These are phyloP conservation scores for Margarornis squamiger DNA, from an alignment of 2,797 vertebrate species.

Conservation along the genomic window DNA sequence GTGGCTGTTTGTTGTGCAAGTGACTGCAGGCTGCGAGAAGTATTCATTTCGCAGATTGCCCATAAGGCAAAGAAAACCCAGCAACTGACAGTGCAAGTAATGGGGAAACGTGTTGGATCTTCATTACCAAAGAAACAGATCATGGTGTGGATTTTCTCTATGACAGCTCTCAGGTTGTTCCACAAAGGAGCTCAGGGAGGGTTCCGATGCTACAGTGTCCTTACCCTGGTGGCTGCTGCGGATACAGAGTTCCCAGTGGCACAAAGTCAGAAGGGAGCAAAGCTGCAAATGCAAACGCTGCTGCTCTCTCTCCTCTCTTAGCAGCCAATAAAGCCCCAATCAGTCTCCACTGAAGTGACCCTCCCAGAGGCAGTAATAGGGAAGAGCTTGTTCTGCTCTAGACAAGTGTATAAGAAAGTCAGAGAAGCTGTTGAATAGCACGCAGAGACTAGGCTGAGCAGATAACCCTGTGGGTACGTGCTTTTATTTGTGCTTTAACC, in stretches of 20 bases:
- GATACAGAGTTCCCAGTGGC: background rate
- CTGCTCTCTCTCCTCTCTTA: background rate
- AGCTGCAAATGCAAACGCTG: background rate
- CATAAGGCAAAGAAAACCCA: background rate
- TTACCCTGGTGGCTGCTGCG: background rate
- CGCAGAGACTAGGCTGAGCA: background rate
- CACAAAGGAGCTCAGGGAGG: background rate
- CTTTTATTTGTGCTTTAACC: background rate
- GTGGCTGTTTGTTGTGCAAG: slow-evolving; percentile 56
- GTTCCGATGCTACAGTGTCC: background rate
- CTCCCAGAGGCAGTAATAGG: background rate
- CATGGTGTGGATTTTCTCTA: background rate
- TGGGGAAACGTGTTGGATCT: background rate
- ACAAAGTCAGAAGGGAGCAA: background rate
- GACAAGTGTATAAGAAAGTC: background rate
- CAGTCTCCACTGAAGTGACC: background rate
- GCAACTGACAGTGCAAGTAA: background rate
- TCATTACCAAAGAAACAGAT: background rate
- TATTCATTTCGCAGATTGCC: slow-evolving; percentile 30
- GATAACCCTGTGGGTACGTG: background rate
- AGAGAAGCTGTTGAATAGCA: background rate
- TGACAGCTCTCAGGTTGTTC: background rate
- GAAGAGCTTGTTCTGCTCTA: background rate
- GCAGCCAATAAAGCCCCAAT: background rate
- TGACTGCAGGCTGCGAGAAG: slow-evolving; percentile 11